Base-by-base conservation (phyloP, 2,888 invertebrate genomes). In the Aleiodes alternator region DNA sequence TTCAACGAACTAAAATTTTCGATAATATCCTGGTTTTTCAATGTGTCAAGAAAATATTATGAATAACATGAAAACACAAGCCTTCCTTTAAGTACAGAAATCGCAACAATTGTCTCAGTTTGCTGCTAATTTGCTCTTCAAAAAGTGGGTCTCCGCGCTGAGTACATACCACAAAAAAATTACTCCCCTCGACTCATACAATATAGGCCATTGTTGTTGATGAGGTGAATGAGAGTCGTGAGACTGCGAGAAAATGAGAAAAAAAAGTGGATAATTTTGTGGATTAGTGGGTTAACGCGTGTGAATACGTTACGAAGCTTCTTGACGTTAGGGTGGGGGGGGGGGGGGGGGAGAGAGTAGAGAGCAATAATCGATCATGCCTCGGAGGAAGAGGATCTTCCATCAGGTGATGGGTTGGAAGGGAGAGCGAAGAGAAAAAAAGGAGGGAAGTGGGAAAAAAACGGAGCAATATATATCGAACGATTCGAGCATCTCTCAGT, bases 311-410 rank as follows among this genome's bases (percentile, higher is more conserved):
- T 31, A 68, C 66, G 12, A 50, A 69, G 56, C 57, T 57, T 57
- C 55, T 68, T 57, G 68, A 68, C 72, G 68, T 73, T 73, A 75
- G 78, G 79, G 80, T 79, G 55, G 81, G 83, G 80, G 80, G 23
- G 23, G 23, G 23, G 23, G 23, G 81, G 83, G 81, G 80, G 23
- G 23, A 81, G 83, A 80, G 80, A 82, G 80, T 77, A 82, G 80
- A 83, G 83, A 81, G 83, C 82, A 43, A 84, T 84, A 85, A 85
- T 84, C 84, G 82, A 85, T 85, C 81, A 81, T 79, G 80, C 81
- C 81, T 82, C 80, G 73, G 56, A 70, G 31, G 23, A 70, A 14
- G 51, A 68, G 4, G 0, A 55, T 48, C 29, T 31, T 68, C 56
- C 34, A 14, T n/a, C n/a, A 16, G 64, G 48, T 64, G 53, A 53